Base-by-base conservation (phyloP, 2,113 vertebrate species). In the Anoura caudifer region DNA sequence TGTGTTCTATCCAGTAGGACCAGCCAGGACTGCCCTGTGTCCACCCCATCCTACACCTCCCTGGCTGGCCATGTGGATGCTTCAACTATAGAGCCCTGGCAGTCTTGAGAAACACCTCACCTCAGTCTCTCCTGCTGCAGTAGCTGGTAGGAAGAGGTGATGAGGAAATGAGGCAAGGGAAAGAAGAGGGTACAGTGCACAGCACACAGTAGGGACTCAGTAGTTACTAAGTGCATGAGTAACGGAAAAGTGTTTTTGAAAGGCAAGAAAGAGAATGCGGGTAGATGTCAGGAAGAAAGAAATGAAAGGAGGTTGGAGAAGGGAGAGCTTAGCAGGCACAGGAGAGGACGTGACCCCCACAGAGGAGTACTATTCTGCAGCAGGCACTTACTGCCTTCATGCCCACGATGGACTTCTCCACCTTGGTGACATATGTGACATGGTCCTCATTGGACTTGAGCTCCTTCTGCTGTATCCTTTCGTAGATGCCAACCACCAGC, bases 361-460 rank as follows among this genome's bases (percentile, higher is more conserved):
- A 7, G 6, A n/a, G 72, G 2, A 31, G 41, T 0, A 20, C 33
- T 1, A 41, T 13, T 38, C 76, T 9, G 7, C 2, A 6, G 9
- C 0, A 8, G 19, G 5, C 77, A 98, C 99, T 99, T 96, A 99
- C 99, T 26, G 99, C 99, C 98, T 99, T 99, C 99, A 99, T 99
- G 96, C 99, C 99, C 88, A 99, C 98, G 84, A 99, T 99, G 97
- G 99, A 99, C 98, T 99, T 99, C 97, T 99, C 99, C 98, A 99
- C 99, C 52, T 99, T 99, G 97, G 99, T 99, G 97, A 99, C 99
- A 0, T 99, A 99, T 4, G 99, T 99, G 96, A 99, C 99, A 2
- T 99, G 99, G 97, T 99, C 99, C 92, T 99, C 99, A 43, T 99
- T 99, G 94, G 99, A 99, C 94, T 99, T 99, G 7, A 99, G 99